A percentile compares a stretch with the other conserved stretches of the same genome.
These are phyloP conservation scores for Sphecodes monilicornis DNA, from an alignment of 2,888 invertebrate species.

Conservation along the genomic window DNA sequence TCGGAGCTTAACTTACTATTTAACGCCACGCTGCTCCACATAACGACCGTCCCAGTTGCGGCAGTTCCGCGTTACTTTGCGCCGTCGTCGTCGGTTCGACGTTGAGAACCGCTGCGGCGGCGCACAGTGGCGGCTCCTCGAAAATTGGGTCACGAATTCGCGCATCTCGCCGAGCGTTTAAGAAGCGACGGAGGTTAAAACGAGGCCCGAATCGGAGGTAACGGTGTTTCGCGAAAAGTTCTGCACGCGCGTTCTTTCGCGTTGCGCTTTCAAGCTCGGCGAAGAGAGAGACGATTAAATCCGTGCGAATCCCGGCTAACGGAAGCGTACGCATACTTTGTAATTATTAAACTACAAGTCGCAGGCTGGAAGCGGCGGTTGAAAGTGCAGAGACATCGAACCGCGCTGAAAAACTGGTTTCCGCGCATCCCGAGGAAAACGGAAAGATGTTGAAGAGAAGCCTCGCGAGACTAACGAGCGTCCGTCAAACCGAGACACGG, in stretches of 20 bases:
- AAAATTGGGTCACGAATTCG: slow-evolving; percentile 63
- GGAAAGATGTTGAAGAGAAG: background rate
- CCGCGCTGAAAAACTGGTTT: background rate
- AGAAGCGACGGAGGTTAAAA: slow-evolving; percentile 31
- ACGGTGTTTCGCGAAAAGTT: background rate
- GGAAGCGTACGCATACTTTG: slow-evolving; percentile 2
- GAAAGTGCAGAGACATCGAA: slow-evolving; percentile 11
- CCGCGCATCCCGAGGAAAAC: background rate
- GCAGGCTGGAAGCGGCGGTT: background rate
- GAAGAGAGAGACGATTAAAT: background rate
- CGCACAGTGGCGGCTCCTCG: slow-evolving; percentile 18
- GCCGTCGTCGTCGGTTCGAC: slow-evolving; percentile 30
- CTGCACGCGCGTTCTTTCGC: background rate
- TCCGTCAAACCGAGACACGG: slow-evolving; percentile 41
- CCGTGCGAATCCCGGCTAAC: background rate
- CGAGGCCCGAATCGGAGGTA: background rate
- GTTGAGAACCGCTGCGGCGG: slow-evolving; percentile 26
- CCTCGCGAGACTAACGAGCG: slow-evolving; percentile 43
- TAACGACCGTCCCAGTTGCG: slow-evolving; percentile 59
- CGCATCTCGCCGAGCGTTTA: slow-evolving; percentile 45
- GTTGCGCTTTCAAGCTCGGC: background rate
- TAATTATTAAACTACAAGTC: slow-evolving; percentile 20
- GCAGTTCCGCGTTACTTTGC: slow-evolving; percentile 51
- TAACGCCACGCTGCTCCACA: slow-evolving; percentile 45
- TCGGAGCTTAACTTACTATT: slow-evolving; percentile 58